Evolutionary conservation across 2,113 vertebrate species (phyloP), one percentile per base, ranked within the genome.

Genomic region (Hemibagrus wyckioides): DNA sequence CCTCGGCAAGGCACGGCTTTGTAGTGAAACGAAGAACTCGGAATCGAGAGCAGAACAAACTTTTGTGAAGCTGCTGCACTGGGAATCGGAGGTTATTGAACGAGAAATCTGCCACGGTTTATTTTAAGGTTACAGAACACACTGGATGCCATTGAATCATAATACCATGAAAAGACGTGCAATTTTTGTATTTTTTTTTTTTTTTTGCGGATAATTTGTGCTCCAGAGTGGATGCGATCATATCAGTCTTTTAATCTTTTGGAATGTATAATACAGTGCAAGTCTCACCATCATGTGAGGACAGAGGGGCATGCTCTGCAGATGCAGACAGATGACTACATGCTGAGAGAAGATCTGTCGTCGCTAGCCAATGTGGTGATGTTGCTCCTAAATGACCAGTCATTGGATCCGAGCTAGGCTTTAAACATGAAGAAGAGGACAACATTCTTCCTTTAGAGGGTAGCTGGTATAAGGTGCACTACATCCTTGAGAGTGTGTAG

Each of bases 1-100:
- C 92, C 54, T 4, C 79, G 91, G 94, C 92, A 59, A 90, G 87
- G 87, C 90, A 87, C 89, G 83, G 91, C 90, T 92, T 91, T 92
- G 90, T 91, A 91, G 89, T 91, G 91, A 88, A 92, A 90, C 86
- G 89, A 91, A 86, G 57, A 92, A 85, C 67, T 87, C 52, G 76
- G 82, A 88, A 92, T 89, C 86, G 86, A 87, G 88, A 90, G 85
- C 87, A 52, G 54, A 87, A 86, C 82, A 86, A 90, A 91, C 84
- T 93, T 59, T 87, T 19, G 86, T 82, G 10, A 89, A 81, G 87
- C 75, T 84, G 76, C 33, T 80, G 83, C 87, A 76, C 15, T 59
- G 91, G 92, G 93, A 92, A 89, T 89, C 56, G 69, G 88, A 88
- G 85, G 85, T 75, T 33, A 23, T 9, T 59, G 80, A 69, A 63